Base-by-base conservation (phyloP, 2,113 vertebrate species). In the Pangasianodon hypophthalmus region DNA sequence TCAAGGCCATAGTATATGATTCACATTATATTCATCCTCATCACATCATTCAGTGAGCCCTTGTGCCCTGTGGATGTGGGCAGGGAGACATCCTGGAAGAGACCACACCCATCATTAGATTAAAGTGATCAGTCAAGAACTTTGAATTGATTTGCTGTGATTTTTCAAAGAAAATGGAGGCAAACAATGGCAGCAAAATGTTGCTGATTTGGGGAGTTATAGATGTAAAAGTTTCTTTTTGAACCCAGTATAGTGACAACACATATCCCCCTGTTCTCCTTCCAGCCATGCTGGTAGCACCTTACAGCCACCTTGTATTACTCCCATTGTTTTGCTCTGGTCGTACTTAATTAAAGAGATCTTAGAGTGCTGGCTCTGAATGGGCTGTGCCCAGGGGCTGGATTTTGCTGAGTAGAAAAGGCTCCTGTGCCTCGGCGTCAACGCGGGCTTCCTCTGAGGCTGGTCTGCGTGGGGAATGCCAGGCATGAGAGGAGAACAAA, bases 401-500 rank as follows among this genome's bases (percentile, higher is more conserved):
- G 88, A 92, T 91, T 90, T 83, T 86, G 82, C 56, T 48, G 67
- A 83, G 86, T 87, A 90, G 87, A 90, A 88, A 88, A 88, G 87
- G 54, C 88, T 86, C 91, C 92, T 92, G 93, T 90, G 88, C 81
- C 83, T 77, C 37, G 87, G 79, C 60, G 32, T 85, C 50, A 87
- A 85, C 85, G 41, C 50, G 8, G 91, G 71, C 84, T 87, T 87
- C 48, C 84, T 92, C 82, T 92, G 89, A 93, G 92, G 93, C 94
- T 91, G 58, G 91, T 92, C 93, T 94, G 92, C 89, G 89, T 92
- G 93, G 93, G 93, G 96, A 96, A 96, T 96, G 95, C 88, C 87
- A 95, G 92, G 94, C 94, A 94, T 93, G 92, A 94, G 88, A 90
- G 67, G 86, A 92, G 90, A 95, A 96, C 96, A 96, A 96, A 95